A percentile compares a stretch with the other conserved stretches of the same genome.
These are phyloP conservation scores for Procambarus virginalis DNA, from an alignment of 1,140 invertebrate species.

Conservation along the genomic window DNA sequence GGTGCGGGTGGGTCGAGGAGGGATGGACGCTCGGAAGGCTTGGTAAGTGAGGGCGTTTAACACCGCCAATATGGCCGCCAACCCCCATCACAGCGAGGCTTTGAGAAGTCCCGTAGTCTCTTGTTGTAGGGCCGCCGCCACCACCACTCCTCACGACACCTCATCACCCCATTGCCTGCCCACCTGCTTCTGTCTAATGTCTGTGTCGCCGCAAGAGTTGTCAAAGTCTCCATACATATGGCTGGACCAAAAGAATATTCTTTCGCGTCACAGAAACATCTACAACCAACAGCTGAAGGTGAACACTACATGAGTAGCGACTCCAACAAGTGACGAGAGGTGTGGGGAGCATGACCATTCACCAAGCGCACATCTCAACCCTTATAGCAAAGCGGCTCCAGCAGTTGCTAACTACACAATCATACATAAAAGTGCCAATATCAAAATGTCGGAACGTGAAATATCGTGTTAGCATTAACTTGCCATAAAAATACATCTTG, in stretches of 20 bases:
- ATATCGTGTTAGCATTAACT: not conserved
- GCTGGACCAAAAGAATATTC: no score
- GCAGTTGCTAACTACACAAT: not conserved
- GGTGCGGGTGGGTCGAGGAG: not conserved
- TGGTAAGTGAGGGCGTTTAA: not conserved
- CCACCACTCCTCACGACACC: not conserved
- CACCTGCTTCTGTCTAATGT: not conserved
- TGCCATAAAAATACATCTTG: not conserved
- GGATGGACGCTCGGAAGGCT: not conserved
- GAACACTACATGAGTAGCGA: not conserved
- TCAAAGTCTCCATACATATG: not conserved
- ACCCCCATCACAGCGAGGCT: conserved; percentile 8
- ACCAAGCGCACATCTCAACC: not conserved
- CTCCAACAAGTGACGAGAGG: not conserved
- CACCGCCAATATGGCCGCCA: not conserved
- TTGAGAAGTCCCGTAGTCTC: not conserved
- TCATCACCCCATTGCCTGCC: not conserved
- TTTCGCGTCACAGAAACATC: no score
- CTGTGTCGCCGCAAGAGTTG: not conserved
- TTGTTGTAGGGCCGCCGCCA: not conserved
- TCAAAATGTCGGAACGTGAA: not conserved
- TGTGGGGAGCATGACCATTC: not conserved
- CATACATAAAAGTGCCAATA: not conserved
- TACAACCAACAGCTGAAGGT: no score
- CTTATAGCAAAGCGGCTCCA: not conserved